phyloP scores from a whole-genome alignment of 1,140 invertebrate species.

The Dryas iulia region DNA sequence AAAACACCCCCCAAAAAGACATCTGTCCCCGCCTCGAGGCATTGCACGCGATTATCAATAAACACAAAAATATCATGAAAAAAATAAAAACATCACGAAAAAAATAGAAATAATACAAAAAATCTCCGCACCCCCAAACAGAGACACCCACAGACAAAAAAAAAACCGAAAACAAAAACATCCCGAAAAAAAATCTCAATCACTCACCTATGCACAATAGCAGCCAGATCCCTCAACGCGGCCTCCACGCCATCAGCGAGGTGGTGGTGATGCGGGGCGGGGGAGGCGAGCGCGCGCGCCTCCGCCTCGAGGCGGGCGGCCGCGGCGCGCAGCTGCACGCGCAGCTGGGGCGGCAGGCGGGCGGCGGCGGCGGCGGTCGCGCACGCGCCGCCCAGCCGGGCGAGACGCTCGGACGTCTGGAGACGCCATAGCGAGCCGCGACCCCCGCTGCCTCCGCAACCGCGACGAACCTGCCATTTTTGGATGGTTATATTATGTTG shows the following conservation, averaged over 20 bases:
- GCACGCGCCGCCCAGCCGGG: conserved; percentile 89
- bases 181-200: too few relatives aligned
- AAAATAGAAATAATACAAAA: too few relatives aligned
- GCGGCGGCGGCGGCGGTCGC: conserved; percentile 84
- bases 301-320: conserved; percentile 90
- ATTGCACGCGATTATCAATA: too few relatives aligned
- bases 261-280: conserved; percentile 48
- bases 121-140: too few relatives aligned
- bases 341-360: conserved; percentile 91
- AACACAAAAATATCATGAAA: too few relatives aligned
- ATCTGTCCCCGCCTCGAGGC: too few relatives aligned
- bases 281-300: conserved; percentile 81
- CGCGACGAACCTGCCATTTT: conserved; percentile 84
- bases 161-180: too few relatives aligned
- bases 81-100: too few relatives aligned
- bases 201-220: conserved; percentile 55
- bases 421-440: conserved; percentile 82
- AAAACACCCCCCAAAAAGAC: too few relatives aligned
- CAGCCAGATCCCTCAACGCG: conserved; percentile 52
- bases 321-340: conserved; percentile 94
- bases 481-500: too few relatives aligned
- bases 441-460: conserved; percentile 79
- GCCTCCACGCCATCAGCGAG: conserved; percentile 58
- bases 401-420: conserved; percentile 92
- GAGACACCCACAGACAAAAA: too few relatives aligned